Evolutionary conservation across 35 echinoderm and acorn worm species (phyloP), one percentile per base, ranked within the genome.

Genomic region (Anneissia japonica): DNA sequence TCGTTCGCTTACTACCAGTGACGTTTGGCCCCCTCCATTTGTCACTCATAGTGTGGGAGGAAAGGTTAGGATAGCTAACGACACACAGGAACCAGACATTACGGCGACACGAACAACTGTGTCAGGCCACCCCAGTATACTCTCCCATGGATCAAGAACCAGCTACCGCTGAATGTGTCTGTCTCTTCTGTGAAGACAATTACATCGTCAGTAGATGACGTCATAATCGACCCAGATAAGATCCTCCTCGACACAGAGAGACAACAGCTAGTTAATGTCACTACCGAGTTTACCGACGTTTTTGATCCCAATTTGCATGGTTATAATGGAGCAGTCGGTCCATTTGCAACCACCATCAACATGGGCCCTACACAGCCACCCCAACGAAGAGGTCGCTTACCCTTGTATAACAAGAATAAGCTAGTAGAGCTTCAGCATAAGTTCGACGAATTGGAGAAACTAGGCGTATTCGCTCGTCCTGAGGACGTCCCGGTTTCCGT

Each of bases 361-460:
- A 77, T 32, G 76, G 76, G 30, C 13, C 76, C 76, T 11, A 37
- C 36, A 4, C 26, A 7, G 23, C 73, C 73, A 30, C 76, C 76
- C 6, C 76, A 77, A 37, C 76, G 76, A 0, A 32, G 36, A 77
- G 76, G 76, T 3, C 31, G 76, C 6, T 34, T 90, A 17, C 82
- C 89, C 17, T 37, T 75, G 38, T 90, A 90, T 37, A 34, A 82
- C 19, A 36, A 72, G 14, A 75, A 90, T 45, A 90, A 85, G 31
- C 41, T 85, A 13, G 23, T 77, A 38, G 89, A 91, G 13, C 79
- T 94, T 30, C 93, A 94, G 41, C 43, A 79, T 4, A 94, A 94
- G 35, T 94, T 88, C 91, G 88, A 90, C 40, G 84, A 94, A 21
- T 55, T 94, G 13, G 88, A 87, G 74, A 28, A 81, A 75, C 75